Evolutionary conservation across 1,140 invertebrate genomes (phyloP).

Genomic region (Rhynchophorus ferrugineus): DNA sequence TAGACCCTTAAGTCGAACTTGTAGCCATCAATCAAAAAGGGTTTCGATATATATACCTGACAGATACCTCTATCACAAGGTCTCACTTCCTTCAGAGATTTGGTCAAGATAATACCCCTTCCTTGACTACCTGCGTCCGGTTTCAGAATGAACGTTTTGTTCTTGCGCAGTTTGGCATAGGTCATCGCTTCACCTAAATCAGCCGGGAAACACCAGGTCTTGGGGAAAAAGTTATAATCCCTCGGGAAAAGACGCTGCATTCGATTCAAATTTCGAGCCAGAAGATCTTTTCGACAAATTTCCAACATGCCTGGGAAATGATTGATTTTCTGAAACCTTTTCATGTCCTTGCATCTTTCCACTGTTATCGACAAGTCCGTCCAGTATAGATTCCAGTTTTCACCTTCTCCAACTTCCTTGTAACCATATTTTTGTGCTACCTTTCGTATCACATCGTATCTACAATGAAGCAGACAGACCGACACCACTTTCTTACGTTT

Average conservation of each 20-base stretch:
- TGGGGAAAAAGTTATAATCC: slow-evolving; percentile 86
- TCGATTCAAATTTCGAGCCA: slow-evolving; percentile 76
- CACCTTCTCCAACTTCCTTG: slow-evolving; percentile 68
- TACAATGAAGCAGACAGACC: slow-evolving; percentile 66
- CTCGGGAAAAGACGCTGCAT: slow-evolving; percentile 80
- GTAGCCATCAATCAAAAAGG: slow-evolving; percentile 88
- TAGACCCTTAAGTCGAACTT: slow-evolving; percentile 97
- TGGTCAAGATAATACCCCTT: slow-evolving; percentile 76
- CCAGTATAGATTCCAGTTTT: slow-evolving; percentile 86
- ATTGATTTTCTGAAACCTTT: slow-evolving; percentile 82
- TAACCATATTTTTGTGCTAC: slow-evolving; percentile 68
- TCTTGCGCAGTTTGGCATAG: slow-evolving; percentile 57
- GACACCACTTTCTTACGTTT: slow-evolving; percentile 34
- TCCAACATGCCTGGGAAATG: slow-evolving; percentile 90
- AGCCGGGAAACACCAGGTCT: slow-evolving; percentile 88
- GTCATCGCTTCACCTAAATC: slow-evolving; percentile 61
- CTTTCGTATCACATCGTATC: slow-evolving; percentile 63
- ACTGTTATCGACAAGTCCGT: slow-evolving; percentile 75
- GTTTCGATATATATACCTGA: slow-evolving; percentile 67
- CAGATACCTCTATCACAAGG: slow-evolving; percentile 74
- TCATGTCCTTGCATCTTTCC: slow-evolving; percentile 81
- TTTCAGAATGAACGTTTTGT: slow-evolving; percentile 81
- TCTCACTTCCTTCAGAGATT: slow-evolving; percentile 66
- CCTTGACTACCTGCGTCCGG: slow-evolving; percentile 83
- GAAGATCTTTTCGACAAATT: slow-evolving; percentile 79